Base-by-base conservation (phyloP, 2,797 vertebrate genomes). In the Cetoscarus ocellatus region DNA sequence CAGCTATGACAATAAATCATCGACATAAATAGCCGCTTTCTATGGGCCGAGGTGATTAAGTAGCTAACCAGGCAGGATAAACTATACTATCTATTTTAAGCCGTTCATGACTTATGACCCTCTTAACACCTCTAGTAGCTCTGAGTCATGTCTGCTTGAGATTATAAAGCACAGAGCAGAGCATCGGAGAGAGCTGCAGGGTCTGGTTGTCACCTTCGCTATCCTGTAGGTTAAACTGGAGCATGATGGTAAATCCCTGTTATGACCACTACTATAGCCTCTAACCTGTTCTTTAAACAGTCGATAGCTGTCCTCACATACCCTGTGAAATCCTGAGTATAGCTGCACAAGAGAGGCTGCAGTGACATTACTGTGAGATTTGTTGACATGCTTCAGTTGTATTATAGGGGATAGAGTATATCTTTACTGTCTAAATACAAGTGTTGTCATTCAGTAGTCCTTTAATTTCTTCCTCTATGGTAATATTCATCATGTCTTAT, bases 71-170 rank as follows among this genome's bases (percentile, higher is more conserved):
- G 79, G 79, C 85, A 85, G 83, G 70, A 88, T 90, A 90, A 92
- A 87, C 87, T 88, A 88, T 88, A 84, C 79, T 80, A 87, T 90
- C 91, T 90, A 91, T 91, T 92, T 87, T 82, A 80, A 90, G 89
- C 79, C 61, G 67, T 74, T 68, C 77, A 86, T 90, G 90, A 91
- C 89, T 88, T 91, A 88, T 88, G 84, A 87, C 82, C 86, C 83
- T 91, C 83, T 87, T 88, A 86, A 85, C 88, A 89, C 87, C 79
- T 89, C 81, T 81, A 85, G 80, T 87, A 89, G 85, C 85, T 89
- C 86, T 91, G 86, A 90, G 75, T 88, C 89, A 90, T 78, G 77
- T 91, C 88, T 90, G 82, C 63, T 80, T 66, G 49, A 73, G 70
- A 88, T 91, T 85, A 89, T 81, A 78, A 84, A 89, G 84, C 67